These are phyloP conservation scores for Mnemiopsis leidyi DNA, from an alignment of 37 sponge, comb jelly and placozoan genomes.

Conservation along the genomic window DNA sequence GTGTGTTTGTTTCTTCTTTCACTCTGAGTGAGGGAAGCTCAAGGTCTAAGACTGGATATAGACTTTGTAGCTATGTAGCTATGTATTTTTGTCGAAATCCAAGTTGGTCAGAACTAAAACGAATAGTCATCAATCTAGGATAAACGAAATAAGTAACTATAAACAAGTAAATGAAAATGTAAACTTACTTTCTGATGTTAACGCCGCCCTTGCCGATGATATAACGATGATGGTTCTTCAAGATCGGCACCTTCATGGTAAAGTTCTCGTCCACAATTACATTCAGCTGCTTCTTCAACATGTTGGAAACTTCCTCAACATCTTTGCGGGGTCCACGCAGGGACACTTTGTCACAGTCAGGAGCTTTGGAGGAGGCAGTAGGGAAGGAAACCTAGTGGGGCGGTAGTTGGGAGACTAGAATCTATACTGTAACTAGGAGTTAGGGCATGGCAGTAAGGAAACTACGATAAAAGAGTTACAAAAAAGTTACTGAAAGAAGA, in stretches of 20 bases:
- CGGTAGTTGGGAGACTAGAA: too few species aligned
- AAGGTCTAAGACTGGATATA: too few species aligned
- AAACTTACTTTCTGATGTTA: conserved; percentile 73
- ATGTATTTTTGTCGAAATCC: too few species aligned
- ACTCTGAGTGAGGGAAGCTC: too few species aligned
- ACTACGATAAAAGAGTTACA: too few species aligned
- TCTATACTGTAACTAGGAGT: too few species aligned
- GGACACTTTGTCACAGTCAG: conserved; percentile 74
- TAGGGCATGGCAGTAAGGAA: too few species aligned
- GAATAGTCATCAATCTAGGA: too few species aligned
- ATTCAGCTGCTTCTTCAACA: conserved; percentile 2
- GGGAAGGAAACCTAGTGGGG: conserved; percentile 75
- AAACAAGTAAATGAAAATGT: not conserved
- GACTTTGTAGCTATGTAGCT: too few species aligned
- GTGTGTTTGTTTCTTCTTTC: conserved; percentile 81
- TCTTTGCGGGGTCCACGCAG: conserved; percentile 85
- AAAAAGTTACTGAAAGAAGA: too few species aligned
- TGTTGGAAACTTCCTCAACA: conserved; percentile 68
- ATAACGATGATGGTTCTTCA: conserved; percentile 82
- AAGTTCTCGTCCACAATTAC: conserved; percentile 39
- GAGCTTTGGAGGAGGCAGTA: conserved; percentile 67
- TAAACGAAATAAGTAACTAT: too few species aligned
- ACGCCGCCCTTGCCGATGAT: conserved; percentile 89
- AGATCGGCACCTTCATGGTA: conserved; percentile 38
- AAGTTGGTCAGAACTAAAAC: too few species aligned